phyloP scores from a whole-genome alignment of 37 sponge, comb jelly and placozoan genomes.

The Agelas oroides region DNA sequence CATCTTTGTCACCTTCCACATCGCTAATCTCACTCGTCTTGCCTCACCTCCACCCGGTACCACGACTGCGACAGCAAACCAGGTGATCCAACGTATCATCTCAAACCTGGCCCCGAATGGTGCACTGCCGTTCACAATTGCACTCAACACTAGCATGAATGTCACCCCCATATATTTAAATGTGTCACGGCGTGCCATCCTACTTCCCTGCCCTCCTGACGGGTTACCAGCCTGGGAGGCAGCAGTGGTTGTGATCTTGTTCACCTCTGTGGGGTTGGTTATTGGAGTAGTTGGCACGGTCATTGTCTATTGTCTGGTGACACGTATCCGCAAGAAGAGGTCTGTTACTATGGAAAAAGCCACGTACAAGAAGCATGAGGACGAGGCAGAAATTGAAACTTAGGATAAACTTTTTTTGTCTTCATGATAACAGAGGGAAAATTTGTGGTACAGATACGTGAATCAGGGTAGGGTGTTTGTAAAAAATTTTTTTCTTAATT shows the following conservation, averaged over 20 bases:
- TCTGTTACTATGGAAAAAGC: not conserved
- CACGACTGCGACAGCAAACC: not conserved
- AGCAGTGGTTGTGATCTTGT: constrained; percentile 20
- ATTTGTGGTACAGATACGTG: no score
- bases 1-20: constrained; percentile 30
- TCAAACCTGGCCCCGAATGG: no score
- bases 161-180: not conserved
- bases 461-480: no score
- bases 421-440: no score
- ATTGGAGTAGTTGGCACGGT: not conserved
- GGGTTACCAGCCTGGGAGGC: not conserved
- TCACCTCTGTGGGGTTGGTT: constrained; percentile 20
- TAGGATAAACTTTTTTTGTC: no score
- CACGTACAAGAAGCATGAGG: constrained; percentile 34
- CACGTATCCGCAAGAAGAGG: not conserved
- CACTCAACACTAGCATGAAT: not conserved
- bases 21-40: constrained; percentile 28
- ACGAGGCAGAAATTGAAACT: not conserved
- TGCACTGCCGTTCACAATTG: constrained; percentile 9
- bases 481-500: no score
- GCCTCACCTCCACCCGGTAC: not conserved
- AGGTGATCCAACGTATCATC: not conserved
- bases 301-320: not conserved
- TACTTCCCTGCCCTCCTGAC: no score
- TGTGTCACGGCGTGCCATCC: not conserved